Evolutionary conservation across 2,797 vertebrate species (phyloP), one percentile per base, ranked within the genome.

Genomic region (Tragelaphus eurycerus): DNA sequence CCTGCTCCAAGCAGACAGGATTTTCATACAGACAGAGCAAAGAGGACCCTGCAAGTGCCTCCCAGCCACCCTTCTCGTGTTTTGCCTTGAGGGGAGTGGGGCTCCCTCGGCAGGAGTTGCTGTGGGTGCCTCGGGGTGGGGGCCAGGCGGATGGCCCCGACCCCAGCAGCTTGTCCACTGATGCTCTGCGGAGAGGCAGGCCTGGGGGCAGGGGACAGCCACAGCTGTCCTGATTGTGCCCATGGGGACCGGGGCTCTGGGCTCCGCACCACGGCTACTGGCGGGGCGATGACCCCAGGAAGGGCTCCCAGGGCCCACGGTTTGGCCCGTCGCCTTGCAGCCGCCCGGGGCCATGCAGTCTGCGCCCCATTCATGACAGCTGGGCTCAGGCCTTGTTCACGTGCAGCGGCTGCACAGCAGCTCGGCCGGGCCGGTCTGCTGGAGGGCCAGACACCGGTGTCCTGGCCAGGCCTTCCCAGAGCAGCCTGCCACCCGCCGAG

Each of bases 181-280:
- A 19, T 19, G 31, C 62, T 64, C 62, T 17, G 31, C 1, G 2
- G 62, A 64, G 31, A 64, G 62, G 31, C 16, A n/a, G 31, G n/a
- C 62, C 7, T 8, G 7, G 62, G 62, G 15, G 31, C 31, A 17
- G 2, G 64, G n/a, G 79, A 19, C 29, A 1, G 60, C 1, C 2
- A 29, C 2, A 16, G 55, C 52, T 1, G 0, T 11, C n/a, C 12
- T 34, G 93, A 4, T 6, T 43, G 43, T 17, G n/a, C 57, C 16
- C 19, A 8, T 4, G 8, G 6, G 43, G 7, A 7, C 19, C 0
- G 4, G 2, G 19, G 64, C 15, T 52, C 83, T 59, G 84, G 29
- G 74, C 71, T 21, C 31, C 1, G 5, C 0, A 10, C 89, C 0
- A 8, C 0, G 3, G 15, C 15, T 3, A 10, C 19, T 0, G 3